Conservation (phyloP, 2,888 invertebrate genomes). For the Eumacrocentrus americanus region DNA sequence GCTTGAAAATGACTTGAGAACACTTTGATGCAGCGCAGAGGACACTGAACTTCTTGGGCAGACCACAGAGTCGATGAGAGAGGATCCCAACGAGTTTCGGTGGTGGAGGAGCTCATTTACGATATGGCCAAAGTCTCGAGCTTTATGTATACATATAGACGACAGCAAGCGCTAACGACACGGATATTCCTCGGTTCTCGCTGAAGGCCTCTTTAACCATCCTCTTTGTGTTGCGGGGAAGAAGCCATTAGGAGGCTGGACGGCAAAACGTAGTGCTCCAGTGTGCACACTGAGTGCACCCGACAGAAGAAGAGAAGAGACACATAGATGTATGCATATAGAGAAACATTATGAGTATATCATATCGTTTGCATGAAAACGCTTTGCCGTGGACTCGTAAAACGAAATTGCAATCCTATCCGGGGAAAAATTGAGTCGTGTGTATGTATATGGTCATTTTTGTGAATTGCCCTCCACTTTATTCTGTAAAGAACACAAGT, state of each 20-base stretch:
- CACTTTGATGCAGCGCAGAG: neutral
- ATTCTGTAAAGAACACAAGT: too few species aligned
- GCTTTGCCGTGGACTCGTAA: too few species aligned
- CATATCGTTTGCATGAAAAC: too few species aligned
- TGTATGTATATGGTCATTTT: too few species aligned
- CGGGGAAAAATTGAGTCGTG: too few species aligned
- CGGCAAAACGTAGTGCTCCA: conserved; percentile 21
- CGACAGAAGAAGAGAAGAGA: too few species aligned
- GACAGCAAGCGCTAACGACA: conserved; percentile 32
- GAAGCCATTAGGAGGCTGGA: conserved; percentile 33
- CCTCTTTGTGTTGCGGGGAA: conserved; percentile 21
- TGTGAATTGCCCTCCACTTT: too few species aligned
- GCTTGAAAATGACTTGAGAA: too few species aligned
- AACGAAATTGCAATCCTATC: too few species aligned
- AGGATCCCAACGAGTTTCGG: conserved; percentile 9
- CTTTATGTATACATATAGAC: neutral
- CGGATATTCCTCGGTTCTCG: conserved; percentile 23
- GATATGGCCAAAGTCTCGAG: neutral
- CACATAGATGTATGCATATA: too few species aligned
- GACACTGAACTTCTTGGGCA: neutral
- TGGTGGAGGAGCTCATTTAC: conserved; percentile 8
- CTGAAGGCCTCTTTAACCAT: neutral
- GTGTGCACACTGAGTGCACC: conserved; percentile 26
- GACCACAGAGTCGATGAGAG: conserved; percentile 2
- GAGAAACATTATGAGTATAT: too few species aligned